phyloP scores from a whole-genome alignment of 1,140 invertebrate species.

The Oryctes rhinoceros region DNA sequence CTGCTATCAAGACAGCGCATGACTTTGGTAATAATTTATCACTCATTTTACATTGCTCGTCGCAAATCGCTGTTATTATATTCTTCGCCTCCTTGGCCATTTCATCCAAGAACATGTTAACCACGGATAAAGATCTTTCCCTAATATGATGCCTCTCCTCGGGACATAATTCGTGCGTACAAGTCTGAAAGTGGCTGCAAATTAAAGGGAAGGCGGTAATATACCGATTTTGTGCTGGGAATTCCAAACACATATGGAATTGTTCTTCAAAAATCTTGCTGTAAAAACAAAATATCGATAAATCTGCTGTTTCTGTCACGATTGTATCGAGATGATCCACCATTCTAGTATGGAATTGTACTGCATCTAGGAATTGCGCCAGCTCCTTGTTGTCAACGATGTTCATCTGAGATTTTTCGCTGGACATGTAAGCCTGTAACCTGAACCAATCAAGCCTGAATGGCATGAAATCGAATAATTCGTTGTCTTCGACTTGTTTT shows the following conservation, averaged over 20 bases:
- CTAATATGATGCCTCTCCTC: constrained; percentile 98
- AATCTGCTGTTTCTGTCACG: constrained; percentile 94
- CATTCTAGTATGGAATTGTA: constrained; percentile 97
- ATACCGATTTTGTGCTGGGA: constrained; percentile 96
- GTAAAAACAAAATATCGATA: constrained; percentile 98
- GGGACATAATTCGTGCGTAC: constrained; percentile 97
- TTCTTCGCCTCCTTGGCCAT: constrained; percentile 99
- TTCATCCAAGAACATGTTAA: constrained; percentile 97
- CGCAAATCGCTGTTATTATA: constrained; percentile 97
- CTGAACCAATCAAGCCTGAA: constrained; percentile 95
- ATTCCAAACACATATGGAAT: constrained; percentile 98
- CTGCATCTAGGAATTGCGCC: constrained; percentile 92
- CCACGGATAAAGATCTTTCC: constrained; percentile 93
- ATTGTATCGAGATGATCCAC: constrained; percentile 99
- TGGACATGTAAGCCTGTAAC: constrained; percentile 93
- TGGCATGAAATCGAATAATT: constrained; percentile 94
- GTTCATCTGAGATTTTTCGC: constrained; percentile 81
- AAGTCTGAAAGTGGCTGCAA: constrained; percentile 97
- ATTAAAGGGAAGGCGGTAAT: constrained; percentile 98
- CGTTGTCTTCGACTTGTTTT: constrained; percentile 97
- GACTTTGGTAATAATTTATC: constrained; percentile 95
- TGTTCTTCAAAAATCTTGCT: constrained; percentile 97
- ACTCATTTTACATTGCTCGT: constrained; percentile 94
- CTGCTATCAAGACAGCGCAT: constrained; percentile 88
- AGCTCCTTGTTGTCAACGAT: constrained; percentile 88